Evolutionary conservation across 1,140 invertebrate genomes (phyloP).

Genomic region (Fopius arisanus): DNA sequence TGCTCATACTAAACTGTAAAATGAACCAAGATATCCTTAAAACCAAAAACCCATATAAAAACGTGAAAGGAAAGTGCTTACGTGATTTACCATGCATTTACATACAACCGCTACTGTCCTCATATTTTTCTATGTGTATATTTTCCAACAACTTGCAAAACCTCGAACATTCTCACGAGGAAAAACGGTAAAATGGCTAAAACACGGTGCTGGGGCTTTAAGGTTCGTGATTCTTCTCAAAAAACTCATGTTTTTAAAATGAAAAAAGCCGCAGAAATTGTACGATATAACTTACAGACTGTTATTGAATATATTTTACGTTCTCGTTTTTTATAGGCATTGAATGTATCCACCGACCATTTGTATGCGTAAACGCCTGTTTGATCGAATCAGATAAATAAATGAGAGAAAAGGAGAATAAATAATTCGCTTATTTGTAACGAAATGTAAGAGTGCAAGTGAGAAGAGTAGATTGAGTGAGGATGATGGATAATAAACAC

Average conservation of each 20-base stretch:
- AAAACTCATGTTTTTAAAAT: conserved; percentile 31
- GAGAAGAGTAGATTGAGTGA: no score
- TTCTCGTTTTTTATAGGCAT: conserved; percentile 37
- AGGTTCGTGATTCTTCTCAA: conserved; percentile 8
- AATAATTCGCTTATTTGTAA: no score
- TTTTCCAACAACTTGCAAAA: conserved; percentile 23
- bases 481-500: no score
- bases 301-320: conserved; percentile 40
- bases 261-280: conserved; percentile 36
- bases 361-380: conserved; percentile 40
- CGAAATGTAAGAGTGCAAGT: no score
- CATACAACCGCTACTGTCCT: conserved; percentile 34
- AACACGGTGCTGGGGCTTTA: conserved; percentile 8
- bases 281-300: conserved; percentile 33
- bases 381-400: conserved; percentile 25
- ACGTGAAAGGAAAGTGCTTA: conserved; percentile 26
- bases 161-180: not conserved
- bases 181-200: not conserved
- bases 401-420: not conserved
- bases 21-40: no score
- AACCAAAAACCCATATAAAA: no score
- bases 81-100: conserved; percentile 38
- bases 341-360: conserved; percentile 28
- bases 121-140: conserved; percentile 38
- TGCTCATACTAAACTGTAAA: no score